These are phyloP conservation scores for Penaeus chinensis DNA, from an alignment of 1,140 invertebrate genomes.

Conservation along the genomic window DNA sequence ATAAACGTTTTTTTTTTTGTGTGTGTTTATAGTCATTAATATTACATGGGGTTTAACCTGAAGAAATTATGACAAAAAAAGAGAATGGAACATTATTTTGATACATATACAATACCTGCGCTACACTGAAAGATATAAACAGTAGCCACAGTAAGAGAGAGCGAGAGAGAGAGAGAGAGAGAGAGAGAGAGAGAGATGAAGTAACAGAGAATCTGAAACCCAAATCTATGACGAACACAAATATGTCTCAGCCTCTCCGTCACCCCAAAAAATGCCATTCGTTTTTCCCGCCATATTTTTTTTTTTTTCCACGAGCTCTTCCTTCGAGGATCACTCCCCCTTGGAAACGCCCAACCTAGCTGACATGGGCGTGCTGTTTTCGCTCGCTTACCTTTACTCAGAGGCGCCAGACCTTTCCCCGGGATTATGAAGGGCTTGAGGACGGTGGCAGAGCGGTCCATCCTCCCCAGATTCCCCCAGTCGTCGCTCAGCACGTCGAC, in stretches of 20 bases:
- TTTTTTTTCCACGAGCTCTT: no score
- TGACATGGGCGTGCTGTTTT: neutral
- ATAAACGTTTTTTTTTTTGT: no score
- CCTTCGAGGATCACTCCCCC: neutral
- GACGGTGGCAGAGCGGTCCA: slow-evolving; percentile 37
- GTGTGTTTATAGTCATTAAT: no score
- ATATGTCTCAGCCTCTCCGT: no score
- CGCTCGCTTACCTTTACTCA: neutral
- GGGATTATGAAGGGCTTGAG: slow-evolving; percentile 45
- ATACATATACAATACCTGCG: no score
- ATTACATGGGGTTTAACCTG: no score
- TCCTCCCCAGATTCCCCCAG: slow-evolving; percentile 48
- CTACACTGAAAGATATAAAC: no score
- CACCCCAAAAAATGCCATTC: no score
- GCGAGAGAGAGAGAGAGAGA: neutral
- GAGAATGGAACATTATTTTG: no score
- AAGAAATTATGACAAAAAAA: no score
- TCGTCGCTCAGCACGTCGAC: slow-evolving; percentile 57
- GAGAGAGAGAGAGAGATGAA: slow-evolving; percentile 10
- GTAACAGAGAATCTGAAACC: neutral
- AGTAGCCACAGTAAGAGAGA: no score
- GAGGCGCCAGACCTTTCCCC: neutral
- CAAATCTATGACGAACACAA: neutral
- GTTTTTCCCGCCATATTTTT: no score
- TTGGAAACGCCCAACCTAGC: neutral